Conservation (phyloP, 2,888 invertebrate species). For the Lapara coniferarum region DNA sequence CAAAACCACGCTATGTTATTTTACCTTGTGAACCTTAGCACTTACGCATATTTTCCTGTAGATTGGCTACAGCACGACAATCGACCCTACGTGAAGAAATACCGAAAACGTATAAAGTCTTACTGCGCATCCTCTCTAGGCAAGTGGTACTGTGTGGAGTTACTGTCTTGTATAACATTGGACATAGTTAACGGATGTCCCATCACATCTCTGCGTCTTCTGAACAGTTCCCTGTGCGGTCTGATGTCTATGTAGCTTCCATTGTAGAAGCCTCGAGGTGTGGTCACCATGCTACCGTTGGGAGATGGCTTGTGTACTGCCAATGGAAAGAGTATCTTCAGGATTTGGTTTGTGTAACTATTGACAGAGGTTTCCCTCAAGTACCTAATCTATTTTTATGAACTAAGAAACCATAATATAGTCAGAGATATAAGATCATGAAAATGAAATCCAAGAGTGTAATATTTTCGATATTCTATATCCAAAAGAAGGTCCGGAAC, state of each 20-base stretch:
- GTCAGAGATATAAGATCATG: too few relatives aligned
- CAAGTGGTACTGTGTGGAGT: slow-evolving; percentile 57
- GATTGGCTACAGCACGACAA: neutral
- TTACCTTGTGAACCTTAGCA: too few relatives aligned
- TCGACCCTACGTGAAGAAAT: neutral
- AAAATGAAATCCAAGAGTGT: too few relatives aligned
- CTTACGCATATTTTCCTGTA: too few relatives aligned
- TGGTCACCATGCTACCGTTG: slow-evolving; percentile 43
- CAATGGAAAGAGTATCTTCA: slow-evolving; percentile 14
- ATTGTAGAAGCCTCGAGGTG: slow-evolving; percentile 58
- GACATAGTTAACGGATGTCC: slow-evolving; percentile 64
- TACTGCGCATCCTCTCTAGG: slow-evolving; percentile 62
- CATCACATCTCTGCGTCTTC: slow-evolving; percentile 61
- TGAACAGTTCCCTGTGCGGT: slow-evolving; percentile 53
- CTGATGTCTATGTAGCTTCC: slow-evolving; percentile 53
- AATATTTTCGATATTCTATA: too few relatives aligned
- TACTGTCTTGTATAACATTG: slow-evolving; percentile 70
- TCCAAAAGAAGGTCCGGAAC: too few relatives aligned
- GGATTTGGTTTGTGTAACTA: too few relatives aligned
- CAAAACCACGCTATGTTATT: too few relatives aligned
- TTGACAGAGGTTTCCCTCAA: too few relatives aligned
- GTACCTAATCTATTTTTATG: too few relatives aligned
- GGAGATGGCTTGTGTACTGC: slow-evolving; percentile 62
- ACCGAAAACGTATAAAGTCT: slow-evolving; percentile 35
- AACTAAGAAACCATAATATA: too few relatives aligned